Evolutionary conservation across 2,797 vertebrate genomes (phyloP), one percentile per base, ranked within the genome.

Genomic region (Urocyon cinereoargenteus): DNA sequence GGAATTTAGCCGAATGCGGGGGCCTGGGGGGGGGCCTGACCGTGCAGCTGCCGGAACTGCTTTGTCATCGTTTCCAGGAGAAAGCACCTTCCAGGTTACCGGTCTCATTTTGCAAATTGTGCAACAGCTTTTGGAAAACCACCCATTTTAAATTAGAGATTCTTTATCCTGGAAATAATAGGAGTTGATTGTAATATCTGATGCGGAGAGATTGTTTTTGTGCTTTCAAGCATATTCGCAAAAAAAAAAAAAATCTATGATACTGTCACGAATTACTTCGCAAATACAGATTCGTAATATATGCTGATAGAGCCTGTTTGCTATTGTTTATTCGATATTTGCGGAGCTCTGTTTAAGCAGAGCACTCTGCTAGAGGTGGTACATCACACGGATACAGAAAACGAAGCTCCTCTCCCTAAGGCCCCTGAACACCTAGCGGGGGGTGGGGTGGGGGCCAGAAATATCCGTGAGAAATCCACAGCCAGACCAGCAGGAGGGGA

Each of bases 391-490:
- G 34, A 34, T 26, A 31, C 55, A 24, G 59, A 2, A 14, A 34
- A 34, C 2, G 22, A 66, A 57, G 36, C 49, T 12, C 24, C 34
- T 68, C n/a, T 81, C 16, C n/a, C 28, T 18, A 36, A 77, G 40
- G 31, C 81, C 55, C 34, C 14, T 19, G n/a, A 31, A 75, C 53
- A 19, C 19, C 59, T 3, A n/a, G 15, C 9, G 70, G 49, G 36
- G 53, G 13, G 6, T 40, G 40, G 40, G 6, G 40, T 40, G 40
- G 40, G 31, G 75, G 19, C 62, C 36, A 73, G 75, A n/a, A 82
- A 53, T 40, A 6, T 0, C 1, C 19, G 10, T 5, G 24, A 51
- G 79, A 34, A n/a, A 64, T 8, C 34, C 1, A 9, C 0, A 0
- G 31, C 26, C n/a, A 0, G 21, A 16, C 72, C 53, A 0, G 26